These are phyloP conservation scores for Elephas maximus DNA, from an alignment of 2,113 vertebrate genomes.

Conservation along the genomic window DNA sequence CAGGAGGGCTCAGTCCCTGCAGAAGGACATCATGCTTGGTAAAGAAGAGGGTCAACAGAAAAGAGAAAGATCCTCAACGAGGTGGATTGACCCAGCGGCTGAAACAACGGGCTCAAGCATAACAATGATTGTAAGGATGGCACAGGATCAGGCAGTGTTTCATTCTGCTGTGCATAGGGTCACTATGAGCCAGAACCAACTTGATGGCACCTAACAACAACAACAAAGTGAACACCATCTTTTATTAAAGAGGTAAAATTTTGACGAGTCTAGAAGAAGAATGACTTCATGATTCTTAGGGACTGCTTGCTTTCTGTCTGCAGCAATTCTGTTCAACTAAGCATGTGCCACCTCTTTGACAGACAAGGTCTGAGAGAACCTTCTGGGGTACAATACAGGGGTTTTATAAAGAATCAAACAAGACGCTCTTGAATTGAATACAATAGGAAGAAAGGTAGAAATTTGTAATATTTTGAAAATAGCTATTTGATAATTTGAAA, in stretches of 20 bases:
- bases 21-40: no score
- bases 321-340: slow-evolving; percentile 37
- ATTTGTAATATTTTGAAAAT: slow-evolving; percentile 50
- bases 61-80: no score
- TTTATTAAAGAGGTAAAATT: neutral
- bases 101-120: no score
- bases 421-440: neutral
- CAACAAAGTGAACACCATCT: slow-evolving; percentile 6
- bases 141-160: no score
- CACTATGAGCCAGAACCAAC: no score
- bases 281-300: neutral
- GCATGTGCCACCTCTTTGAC: neutral
- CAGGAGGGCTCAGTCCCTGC: no score
- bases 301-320: neutral
- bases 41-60: no score
- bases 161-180: no score
- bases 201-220: no score
- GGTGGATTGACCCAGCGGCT: no score
- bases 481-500: neutral
- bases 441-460: neutral
- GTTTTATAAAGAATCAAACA: neutral
- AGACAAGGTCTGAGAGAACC: neutral
- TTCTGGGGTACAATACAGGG: neutral
- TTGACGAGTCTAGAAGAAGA: neutral
- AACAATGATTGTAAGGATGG: no score